Base-by-base conservation (phyloP, 2,797 vertebrate species). In the Delichon dasypus region DNA sequence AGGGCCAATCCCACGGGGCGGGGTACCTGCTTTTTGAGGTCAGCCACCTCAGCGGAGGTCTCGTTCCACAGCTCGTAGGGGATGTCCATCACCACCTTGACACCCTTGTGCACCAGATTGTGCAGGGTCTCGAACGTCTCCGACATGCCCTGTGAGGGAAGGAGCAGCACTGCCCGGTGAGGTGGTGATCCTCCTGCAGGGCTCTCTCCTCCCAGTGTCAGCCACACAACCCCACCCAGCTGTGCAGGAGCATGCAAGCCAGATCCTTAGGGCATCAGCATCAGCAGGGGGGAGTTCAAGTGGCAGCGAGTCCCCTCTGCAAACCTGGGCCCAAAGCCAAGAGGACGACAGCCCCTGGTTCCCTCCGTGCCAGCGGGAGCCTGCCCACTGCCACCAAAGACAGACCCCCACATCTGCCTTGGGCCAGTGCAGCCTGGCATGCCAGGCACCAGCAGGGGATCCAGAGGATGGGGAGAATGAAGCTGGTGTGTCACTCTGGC, bases 31-130 rank as follows among this genome's bases (percentile, higher is more conserved):
- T 99, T 99, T 95, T 99, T 99, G 73, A 99, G 98, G 97, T 99
- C 99, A 1, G 99, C 98, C 62, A 99, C 99, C 91, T 99, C 99
- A 0, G 99, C 99, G 0, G 99, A 99, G 2, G 99, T 99, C 97
- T 99, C 99, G 2, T 99, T 99, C 99, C 99, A 99, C 74, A 99
- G 98, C 97, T 99, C 99, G 1, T 98, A 99, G 32, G 99, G 99
- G 70, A 99, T 99, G 73, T 99, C 99, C 99, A 99, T 99, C 95
- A 99, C 99, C 93, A 99, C 99, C 93, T 99, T 99, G 88, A 99
- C 99, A 0, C 99, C 99, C 96, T 99, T 99, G 78, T 99, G 98
- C 47, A 99, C 99, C 95, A 99, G 94, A 77, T 99, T 99, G 57
- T 99, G 99, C 6, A 99, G 98, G 2, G 99, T 99, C 97, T 99